Base-by-base conservation (phyloP, 2,797 vertebrate species). In the Mastacembelus armatus region DNA sequence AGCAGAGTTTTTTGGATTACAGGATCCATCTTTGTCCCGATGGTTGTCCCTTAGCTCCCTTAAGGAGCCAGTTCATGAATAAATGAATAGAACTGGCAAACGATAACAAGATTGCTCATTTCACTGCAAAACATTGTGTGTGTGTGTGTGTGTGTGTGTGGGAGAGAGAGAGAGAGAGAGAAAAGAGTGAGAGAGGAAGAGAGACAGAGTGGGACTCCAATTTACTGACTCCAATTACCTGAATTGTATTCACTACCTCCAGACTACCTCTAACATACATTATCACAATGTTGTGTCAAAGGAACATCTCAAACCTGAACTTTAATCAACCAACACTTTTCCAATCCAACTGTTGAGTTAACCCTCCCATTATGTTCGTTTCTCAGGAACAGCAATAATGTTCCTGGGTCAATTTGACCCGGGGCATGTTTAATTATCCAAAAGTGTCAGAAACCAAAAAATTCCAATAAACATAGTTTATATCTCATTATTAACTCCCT, bases 1-100 rank as follows among this genome's bases (percentile, higher is more conserved):
- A 36, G 66, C 68, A 72, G 75, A 64, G 39, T 66, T 81, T 59
- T 61, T 60, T 75, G 39, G 65, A 69, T 85, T 72, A 71, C 42
- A 61, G 66, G 65, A 72, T 76, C 77, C 32, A 66, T 84, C 58
- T 77, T 38, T 44, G 66, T 29, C 51, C 71, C 45, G 4, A 24
- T 26, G 39, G 54, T 59, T 7, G 44, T 63, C 65, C 72, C 55
- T 21, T 0, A 6, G 70, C 16, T 42, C 71, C 77, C 72, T 78
- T 45, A 77, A 86, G 64, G 62, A 83, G 74, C 60, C 61, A 70
- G 15, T 80, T 87, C 86, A 89, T 87, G 86, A 89, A 91, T 88
- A 89, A 77, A 90, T 85, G 63, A 88, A 82, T 83, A 79, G 65
- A 83, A 70, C 66, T 12, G 59, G 50, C 39, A 80, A 80, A 87